A percentile compares a stretch with the other conserved stretches of the same genome.
These are phyloP conservation scores for Iphiclides podalirius DNA, from an alignment of 2,888 invertebrate genomes.

Conservation along the genomic window DNA sequence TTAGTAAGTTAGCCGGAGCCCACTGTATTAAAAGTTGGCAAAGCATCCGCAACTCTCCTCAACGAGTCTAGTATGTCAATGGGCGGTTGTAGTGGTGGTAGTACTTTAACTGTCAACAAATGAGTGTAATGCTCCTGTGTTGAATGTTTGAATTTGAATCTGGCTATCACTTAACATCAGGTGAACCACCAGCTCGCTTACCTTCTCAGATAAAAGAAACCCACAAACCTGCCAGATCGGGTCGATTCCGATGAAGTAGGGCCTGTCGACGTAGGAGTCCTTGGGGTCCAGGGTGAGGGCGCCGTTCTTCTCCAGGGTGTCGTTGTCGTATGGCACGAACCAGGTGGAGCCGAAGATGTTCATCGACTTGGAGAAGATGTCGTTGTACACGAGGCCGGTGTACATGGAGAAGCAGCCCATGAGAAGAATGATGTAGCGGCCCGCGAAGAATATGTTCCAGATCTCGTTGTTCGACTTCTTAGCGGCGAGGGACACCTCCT, in stretches of 20 bases:
- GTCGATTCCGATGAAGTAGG: slow-evolving; percentile 95
- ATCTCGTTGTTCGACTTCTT: slow-evolving; percentile 90
- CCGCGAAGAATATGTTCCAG: slow-evolving; percentile 98
- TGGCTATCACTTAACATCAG: no score
- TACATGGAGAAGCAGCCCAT: slow-evolving; percentile 99
- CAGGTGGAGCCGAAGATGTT: slow-evolving; percentile 97
- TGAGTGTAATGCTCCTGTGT: no score
- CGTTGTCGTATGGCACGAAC: slow-evolving; percentile 80
- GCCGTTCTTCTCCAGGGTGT: slow-evolving; percentile 66
- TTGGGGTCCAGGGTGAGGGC: slow-evolving; percentile 84
- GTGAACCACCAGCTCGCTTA: no score
- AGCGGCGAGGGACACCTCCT: slow-evolving; percentile 87
- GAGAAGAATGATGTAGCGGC: slow-evolving; percentile 97
- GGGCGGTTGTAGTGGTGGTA: no score
- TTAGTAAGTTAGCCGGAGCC: no score
- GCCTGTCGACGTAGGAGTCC: slow-evolving; percentile 76
- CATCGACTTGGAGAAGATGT: slow-evolving; percentile 96
- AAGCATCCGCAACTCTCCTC: no score
- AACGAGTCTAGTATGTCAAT: no score
- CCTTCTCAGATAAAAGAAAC: no score
- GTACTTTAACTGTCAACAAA: no score
- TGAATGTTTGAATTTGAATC: no score
- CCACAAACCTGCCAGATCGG: slow-evolving; percentile 84
- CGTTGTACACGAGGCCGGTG: slow-evolving; percentile 98
- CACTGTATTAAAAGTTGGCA: no score